Evolutionary conservation across 2,888 invertebrate genomes (phyloP).

Genomic region (Lydus trimaculatus): DNA sequence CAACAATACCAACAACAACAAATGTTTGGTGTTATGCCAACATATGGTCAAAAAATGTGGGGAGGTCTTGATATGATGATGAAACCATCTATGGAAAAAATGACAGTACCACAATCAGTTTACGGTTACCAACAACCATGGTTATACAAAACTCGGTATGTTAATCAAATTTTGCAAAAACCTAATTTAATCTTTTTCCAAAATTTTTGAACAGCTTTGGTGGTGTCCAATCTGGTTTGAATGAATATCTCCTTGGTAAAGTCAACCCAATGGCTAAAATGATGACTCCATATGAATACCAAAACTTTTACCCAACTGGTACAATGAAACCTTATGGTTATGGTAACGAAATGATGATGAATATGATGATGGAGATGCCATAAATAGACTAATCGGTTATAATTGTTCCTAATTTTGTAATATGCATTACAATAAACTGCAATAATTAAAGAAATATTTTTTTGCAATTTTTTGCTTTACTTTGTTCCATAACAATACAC

Average conservation of each 20-base stretch:
- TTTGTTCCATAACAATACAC: too few species aligned
- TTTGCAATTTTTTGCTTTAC: too few species aligned
- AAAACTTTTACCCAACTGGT: not conserved
- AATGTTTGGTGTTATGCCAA: not conserved
- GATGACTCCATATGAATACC: not conserved
- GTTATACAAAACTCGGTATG: not conserved
- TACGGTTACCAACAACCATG: conserved; percentile 1
- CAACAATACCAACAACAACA: not conserved
- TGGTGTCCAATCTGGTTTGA: not conserved
- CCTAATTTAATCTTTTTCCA: not conserved
- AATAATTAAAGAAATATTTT: too few species aligned
- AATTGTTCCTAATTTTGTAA: too few species aligned
- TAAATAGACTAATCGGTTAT: not conserved
- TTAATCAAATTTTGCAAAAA: not conserved
- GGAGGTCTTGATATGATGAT: not conserved
- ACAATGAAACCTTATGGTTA: not conserved
- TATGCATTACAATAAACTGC: too few species aligned
- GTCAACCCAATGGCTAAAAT: not conserved
- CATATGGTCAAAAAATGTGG: not conserved
- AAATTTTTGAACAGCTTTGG: not conserved
- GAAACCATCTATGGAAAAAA: not conserved
- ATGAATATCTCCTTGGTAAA: not conserved
- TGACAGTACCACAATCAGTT: not conserved
- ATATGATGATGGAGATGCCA: not conserved
- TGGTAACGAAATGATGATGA: not conserved